phyloP scores from a whole-genome alignment of 2,888 invertebrate species.

The Ceriagrion tenellum region DNA sequence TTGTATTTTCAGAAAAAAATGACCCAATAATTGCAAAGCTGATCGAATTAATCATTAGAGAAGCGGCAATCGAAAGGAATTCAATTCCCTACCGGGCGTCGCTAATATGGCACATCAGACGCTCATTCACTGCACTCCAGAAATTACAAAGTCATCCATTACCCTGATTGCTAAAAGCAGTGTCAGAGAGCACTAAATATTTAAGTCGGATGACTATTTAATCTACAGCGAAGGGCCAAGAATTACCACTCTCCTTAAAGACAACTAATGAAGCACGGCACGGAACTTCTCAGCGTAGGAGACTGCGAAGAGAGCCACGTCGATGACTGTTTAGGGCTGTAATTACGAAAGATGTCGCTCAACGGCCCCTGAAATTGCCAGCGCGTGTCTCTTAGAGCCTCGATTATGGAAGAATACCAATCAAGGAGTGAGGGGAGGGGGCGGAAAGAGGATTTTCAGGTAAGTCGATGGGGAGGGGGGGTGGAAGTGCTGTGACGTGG shows the following conservation, averaged over 20 bases:
- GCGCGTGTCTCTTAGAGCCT: not conserved
- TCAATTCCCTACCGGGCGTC: no score
- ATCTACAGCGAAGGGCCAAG: not conserved
- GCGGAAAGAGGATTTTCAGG: not conserved
- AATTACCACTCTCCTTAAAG: slow-evolving; percentile 5
- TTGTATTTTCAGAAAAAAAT: no score
- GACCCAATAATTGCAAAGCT: no score
- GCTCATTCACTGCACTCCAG: no score
- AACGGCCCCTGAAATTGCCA: not conserved
- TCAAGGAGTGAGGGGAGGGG: not conserved
- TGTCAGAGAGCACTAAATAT: no score
- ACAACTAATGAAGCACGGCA: not conserved
- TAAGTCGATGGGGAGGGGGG: not conserved
- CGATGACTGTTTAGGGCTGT: not conserved
- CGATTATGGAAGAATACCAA: slow-evolving; percentile 14
- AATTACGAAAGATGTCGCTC: slow-evolving; percentile 36
- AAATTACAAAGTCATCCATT: no score
- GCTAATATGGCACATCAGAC: no score
- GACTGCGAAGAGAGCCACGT: not conserved
- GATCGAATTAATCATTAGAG: not conserved
- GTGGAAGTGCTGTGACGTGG: no score
- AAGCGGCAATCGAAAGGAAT: no score
- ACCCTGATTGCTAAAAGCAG: no score
- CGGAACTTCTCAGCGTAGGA: not conserved
- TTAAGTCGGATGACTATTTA: not conserved